Evolutionary conservation across 92 coral and sea anemone species (phyloP).

Genomic region (Galaxea fascicularis): DNA sequence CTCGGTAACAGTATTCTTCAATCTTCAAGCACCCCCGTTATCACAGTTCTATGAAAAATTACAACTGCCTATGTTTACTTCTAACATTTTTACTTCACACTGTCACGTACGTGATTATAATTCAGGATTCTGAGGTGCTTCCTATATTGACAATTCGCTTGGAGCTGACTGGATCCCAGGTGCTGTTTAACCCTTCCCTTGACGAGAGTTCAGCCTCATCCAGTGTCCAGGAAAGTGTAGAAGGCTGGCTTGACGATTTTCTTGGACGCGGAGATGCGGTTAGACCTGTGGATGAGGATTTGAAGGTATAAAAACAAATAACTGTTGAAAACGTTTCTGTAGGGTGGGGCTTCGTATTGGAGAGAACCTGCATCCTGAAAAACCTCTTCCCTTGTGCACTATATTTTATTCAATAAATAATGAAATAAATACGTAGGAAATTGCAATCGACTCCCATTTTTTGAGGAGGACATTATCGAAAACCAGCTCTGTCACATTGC

Average conservation of each 20-base stretch:
- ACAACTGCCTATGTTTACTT: no score
- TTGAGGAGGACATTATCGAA: no score
- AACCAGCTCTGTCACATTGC: no score
- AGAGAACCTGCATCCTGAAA: no score
- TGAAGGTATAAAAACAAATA: constrained; percentile 62
- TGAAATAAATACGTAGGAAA: no score
- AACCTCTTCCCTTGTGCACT: no score
- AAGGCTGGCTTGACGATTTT: constrained; percentile 88
- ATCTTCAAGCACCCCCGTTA: no score
- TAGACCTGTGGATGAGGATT: constrained; percentile 81
- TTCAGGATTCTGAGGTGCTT: constrained; percentile 66
- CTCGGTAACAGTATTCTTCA: no score
- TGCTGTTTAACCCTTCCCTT: constrained; percentile 92
- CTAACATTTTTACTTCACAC: no score
- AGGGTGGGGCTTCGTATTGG: not conserved
- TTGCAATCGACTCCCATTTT: no score
- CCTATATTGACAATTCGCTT: constrained; percentile 92
- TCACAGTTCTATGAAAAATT: no score
- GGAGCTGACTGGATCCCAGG: constrained; percentile 95
- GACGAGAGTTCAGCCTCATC: constrained; percentile 85
- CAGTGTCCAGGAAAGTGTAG: constrained; percentile 91
- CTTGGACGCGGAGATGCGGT: constrained; percentile 87
- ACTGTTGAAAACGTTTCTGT: not conserved
- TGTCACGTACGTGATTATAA: not conserved
- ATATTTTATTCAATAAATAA: no score